phyloP scores from a whole-genome alignment of 2,797 vertebrate species.

The Streptopelia turtur region DNA sequence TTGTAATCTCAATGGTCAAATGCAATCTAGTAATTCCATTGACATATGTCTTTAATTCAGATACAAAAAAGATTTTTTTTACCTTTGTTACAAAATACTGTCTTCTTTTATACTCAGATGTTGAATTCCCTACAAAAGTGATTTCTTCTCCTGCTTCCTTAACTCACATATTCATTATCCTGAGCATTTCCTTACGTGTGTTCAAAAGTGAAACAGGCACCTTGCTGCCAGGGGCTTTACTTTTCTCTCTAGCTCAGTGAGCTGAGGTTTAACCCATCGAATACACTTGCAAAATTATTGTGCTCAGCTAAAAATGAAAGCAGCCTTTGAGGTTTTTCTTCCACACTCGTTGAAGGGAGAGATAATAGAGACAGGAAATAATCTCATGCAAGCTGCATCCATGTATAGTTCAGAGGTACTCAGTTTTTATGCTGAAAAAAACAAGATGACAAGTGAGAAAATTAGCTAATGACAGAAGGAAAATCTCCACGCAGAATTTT shows the following conservation, averaged over 20 bases:
- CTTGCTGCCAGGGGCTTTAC: not conserved
- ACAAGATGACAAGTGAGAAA: not conserved
- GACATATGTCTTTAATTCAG: not conserved
- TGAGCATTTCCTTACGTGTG: not conserved
- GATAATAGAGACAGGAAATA: constrained; percentile 10
- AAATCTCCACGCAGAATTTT: not conserved
- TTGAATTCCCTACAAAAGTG: not conserved
- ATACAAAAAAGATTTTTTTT: not conserved
- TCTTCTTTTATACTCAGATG: not conserved
- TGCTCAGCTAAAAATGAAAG: constrained; percentile 46
- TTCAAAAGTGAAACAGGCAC: not conserved
- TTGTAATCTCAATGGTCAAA: not conserved
- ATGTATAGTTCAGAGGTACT: not conserved
- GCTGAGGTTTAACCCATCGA: constrained; percentile 38
- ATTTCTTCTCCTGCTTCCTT: not conserved
- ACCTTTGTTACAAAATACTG: not conserved
- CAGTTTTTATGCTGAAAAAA: not conserved
- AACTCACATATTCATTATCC: not conserved
- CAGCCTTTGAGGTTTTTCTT: constrained; percentile 25
- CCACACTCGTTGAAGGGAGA: not conserved
- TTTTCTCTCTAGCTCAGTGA: constrained; percentile 42
- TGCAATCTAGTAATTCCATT: not conserved
- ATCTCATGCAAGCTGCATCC: not conserved
- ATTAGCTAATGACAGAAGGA: not conserved
- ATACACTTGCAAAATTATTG: not conserved